These are phyloP conservation scores for Peromyscus leucopus DNA, from an alignment of 2,113 vertebrate species.

Conservation along the genomic window DNA sequence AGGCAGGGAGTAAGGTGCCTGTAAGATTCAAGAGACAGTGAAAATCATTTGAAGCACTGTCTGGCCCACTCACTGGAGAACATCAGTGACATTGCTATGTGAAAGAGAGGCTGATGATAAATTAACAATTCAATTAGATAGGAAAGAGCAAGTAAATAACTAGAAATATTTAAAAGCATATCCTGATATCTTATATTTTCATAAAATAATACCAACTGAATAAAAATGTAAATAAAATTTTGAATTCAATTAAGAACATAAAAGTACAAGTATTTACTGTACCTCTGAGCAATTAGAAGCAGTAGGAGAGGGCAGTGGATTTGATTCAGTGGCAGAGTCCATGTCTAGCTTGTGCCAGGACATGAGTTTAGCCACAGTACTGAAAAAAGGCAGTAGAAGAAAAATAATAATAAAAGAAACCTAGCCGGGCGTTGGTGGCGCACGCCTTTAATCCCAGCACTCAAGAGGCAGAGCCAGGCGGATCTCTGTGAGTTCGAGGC, in stretches of 20 bases:
- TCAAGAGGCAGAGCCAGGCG: too few species aligned
- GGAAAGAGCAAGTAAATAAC: neutral
- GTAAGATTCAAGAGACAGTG: neutral
- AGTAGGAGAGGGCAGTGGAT: neutral
- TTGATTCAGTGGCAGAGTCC: neutral
- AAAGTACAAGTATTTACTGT: conserved; percentile 11
- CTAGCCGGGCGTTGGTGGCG: too few species aligned
- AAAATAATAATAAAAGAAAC: conserved; percentile 50
- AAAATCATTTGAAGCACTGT: neutral
- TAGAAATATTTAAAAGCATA: conserved; percentile 56
- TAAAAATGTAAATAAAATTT: conserved; percentile 45
- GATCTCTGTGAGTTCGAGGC: too few species aligned
- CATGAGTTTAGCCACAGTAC: neutral
- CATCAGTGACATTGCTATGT: neutral
- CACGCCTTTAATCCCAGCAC: too few species aligned
- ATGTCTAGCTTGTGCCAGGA: neutral
- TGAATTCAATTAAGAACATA: neutral
- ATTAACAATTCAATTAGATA: conserved; percentile 12
- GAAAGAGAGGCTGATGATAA: neutral
- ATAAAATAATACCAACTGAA: conserved; percentile 17
- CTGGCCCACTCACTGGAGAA: neutral
- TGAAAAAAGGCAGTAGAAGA: neutral
- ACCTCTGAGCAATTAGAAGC: conserved; percentile 24
- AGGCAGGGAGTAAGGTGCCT: neutral
- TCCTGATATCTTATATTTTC: conserved; percentile 7